These are phyloP conservation scores for Leucophenga montana DNA, from an alignment of 2,888 invertebrate species.

Conservation along the genomic window DNA sequence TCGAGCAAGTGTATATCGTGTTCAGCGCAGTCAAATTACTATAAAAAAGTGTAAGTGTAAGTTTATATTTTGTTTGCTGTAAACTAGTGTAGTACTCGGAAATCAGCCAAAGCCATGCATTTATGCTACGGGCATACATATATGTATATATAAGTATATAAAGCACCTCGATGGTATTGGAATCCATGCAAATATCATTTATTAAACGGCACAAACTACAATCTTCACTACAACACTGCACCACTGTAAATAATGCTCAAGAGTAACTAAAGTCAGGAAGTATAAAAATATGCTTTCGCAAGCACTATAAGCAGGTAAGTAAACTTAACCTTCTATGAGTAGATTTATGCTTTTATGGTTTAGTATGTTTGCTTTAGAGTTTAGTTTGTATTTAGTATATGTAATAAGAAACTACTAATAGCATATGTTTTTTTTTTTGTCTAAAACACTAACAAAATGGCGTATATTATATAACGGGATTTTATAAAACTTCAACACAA, in stretches of 20 bases:
- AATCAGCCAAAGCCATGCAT: no score
- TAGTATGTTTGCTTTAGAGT: conserved; percentile 2
- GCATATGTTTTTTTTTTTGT: conserved; percentile 11
- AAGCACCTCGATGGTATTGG: not conserved
- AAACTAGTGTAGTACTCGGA: no score
- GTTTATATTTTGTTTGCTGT: no score
- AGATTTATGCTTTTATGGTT: not conserved
- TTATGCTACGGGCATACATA: no score
- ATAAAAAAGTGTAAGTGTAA: no score
- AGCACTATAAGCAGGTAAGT: conserved; percentile 5
- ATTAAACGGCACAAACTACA: conserved; percentile 5
- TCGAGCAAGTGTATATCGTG: no score
- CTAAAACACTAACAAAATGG: not conserved
- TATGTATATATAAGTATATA: no score
- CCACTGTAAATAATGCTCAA: conserved; percentile 4
- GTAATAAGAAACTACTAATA: not conserved
- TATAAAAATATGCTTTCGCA: not conserved
- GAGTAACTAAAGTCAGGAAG: not conserved
- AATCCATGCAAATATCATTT: not conserved
- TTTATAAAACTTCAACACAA: no score
- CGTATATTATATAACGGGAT: not conserved
- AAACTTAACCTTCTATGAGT: not conserved
- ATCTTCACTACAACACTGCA: no score
- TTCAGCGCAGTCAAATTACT: no score
- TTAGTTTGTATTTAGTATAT: not conserved